Evolutionary conservation across 2,113 vertebrate species (phyloP).

Genomic region (Galbula dea): DNA sequence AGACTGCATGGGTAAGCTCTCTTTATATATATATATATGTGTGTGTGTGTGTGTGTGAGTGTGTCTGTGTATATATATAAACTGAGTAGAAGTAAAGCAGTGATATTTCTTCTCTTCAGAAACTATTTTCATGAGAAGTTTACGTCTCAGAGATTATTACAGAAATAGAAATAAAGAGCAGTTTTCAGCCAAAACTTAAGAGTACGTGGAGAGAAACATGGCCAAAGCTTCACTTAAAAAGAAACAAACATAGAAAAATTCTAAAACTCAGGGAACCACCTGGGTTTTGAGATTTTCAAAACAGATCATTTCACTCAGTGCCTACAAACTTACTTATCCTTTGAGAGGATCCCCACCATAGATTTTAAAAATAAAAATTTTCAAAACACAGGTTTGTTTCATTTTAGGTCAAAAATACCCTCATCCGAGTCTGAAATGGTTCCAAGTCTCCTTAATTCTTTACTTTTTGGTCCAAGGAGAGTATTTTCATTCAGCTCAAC

Average conservation of each 20-base stretch:
- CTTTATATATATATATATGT: no score
- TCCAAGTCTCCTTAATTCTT: not conserved
- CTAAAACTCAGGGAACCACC: not conserved
- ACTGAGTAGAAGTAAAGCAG: not conserved
- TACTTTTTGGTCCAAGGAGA: not conserved
- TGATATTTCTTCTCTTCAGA: not conserved
- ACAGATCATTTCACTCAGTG: not conserved
- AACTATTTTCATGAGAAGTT: not conserved
- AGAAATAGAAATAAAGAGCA: not conserved
- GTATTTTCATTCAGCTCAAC: not conserved
- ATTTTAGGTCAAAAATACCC: not conserved
- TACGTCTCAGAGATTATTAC: not conserved
- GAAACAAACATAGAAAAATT: not conserved
- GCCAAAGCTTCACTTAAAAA: not conserved
- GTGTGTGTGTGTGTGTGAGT: no score
- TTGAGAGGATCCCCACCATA: rapidly evolving
- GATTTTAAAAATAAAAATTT: not conserved
- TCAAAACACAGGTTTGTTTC: not conserved
- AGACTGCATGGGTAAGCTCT: constrained; percentile 76
- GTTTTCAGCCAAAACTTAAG: not conserved
- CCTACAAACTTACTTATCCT: not conserved
- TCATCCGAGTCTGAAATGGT: not conserved
- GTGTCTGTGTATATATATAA: no score
- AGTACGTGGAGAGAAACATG: not conserved
- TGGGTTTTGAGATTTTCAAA: not conserved